Percentiles rank a stretch among this genome's conserved stretches.
These are phyloP conservation scores for Atopsyche davidsoni DNA, from an alignment of 1,140 invertebrate species.

Conservation along the genomic window DNA sequence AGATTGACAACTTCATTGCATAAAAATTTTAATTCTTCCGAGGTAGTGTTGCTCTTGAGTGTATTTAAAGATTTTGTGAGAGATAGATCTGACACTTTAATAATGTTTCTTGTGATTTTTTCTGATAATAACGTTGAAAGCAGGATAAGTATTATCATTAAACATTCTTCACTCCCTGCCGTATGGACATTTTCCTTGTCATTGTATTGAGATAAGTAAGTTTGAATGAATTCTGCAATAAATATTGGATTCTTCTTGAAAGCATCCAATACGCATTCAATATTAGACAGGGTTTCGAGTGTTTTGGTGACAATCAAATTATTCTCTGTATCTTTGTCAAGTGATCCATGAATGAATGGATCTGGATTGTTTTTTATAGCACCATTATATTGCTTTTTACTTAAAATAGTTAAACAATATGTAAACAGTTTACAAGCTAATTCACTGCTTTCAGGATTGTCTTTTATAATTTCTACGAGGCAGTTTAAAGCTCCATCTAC, in stretches of 20 bases:
- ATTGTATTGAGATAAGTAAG: conserved; percentile 34
- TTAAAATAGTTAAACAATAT: conserved; percentile 18
- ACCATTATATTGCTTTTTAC: no score
- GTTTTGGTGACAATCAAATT: conserved; percentile 32
- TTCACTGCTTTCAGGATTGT: conserved; percentile 2
- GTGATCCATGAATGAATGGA: neutral
- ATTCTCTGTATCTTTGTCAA: conserved; percentile 34
- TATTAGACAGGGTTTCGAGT: conserved; percentile 26
- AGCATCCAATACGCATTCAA: conserved; percentile 32
- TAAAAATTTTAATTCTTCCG: conserved; percentile 30
- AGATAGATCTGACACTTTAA: conserved; percentile 32
- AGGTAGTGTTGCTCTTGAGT: conserved; percentile 29
- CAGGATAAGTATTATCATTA: conserved; percentile 46
- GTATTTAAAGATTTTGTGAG: conserved; percentile 26
- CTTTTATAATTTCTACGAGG: conserved; percentile 21
- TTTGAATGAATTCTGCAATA: conserved; percentile 40
- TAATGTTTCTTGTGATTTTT: conserved; percentile 28
- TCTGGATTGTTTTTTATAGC: conserved; percentile 1
- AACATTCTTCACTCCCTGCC: conserved; percentile 38
- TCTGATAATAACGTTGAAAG: conserved; percentile 42
- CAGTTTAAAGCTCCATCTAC: conserved; percentile 21
- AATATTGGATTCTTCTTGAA: conserved; percentile 38
- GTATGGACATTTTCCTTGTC: conserved; percentile 32
- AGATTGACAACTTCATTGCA: conserved; percentile 28
- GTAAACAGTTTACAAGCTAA: conserved; percentile 22